Conservation (phyloP, 2,888 invertebrate species). For the Noctuana brunneofusca region DNA sequence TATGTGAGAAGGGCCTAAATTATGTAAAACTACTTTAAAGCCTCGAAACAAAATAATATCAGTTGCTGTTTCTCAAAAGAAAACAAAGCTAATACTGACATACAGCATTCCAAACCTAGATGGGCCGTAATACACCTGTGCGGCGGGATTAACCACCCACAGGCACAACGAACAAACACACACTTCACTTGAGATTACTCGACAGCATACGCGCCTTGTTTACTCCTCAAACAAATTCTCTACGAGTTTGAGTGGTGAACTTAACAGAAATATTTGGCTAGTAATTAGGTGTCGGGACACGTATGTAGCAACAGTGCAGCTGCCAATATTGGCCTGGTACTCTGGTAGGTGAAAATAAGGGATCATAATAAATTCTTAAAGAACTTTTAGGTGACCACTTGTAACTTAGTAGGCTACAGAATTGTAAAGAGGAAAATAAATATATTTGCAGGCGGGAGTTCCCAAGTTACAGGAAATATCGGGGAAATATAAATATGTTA, state of each 20-base stretch:
- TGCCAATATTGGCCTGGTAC: not conserved
- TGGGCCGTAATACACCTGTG: constrained; percentile 49
- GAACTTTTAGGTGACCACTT: not conserved
- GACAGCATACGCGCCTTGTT: constrained; percentile 39
- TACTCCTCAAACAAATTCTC: constrained; percentile 39
- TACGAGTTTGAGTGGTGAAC: constrained; percentile 11
- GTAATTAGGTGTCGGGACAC: constrained; percentile 8
- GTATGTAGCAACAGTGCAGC: not conserved
- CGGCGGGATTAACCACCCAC: constrained; percentile 53
- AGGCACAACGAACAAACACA: constrained; percentile 48
- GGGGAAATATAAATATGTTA: no score
- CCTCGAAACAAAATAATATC: constrained; percentile 10
- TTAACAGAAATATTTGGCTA: constrained; percentile 23
- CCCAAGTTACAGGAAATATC: not conserved
- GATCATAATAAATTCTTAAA: not conserved
- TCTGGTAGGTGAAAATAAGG: not conserved
- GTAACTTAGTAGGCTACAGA: not conserved
- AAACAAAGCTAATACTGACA: constrained; percentile 44
- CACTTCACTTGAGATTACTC: constrained; percentile 36
- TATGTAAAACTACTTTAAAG: not conserved
- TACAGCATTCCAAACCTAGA: constrained; percentile 46
- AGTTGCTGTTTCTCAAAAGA: constrained; percentile 33
- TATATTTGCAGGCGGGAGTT: not conserved
- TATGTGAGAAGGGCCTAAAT: not conserved
- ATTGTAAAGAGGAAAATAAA: not conserved